These are phyloP conservation scores for Saccopteryx leptura DNA, from an alignment of 2,113 vertebrate genomes.

Conservation along the genomic window DNA sequence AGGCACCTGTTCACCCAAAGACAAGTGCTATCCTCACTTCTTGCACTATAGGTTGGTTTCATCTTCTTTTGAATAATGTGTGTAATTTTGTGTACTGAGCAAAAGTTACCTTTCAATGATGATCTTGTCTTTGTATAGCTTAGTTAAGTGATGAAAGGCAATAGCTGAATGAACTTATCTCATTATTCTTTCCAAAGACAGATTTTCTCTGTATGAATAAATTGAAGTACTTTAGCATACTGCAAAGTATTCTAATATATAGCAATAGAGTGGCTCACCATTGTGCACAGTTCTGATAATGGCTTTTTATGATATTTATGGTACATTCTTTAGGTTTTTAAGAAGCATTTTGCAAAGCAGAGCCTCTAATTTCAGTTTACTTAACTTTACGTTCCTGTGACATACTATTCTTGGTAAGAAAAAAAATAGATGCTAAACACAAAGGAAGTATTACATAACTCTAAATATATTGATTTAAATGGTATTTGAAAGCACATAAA, in stretches of 20 bases:
- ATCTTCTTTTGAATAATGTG: not conserved
- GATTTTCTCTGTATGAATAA: not conserved
- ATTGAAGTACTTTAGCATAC: not conserved
- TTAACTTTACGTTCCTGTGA: not conserved
- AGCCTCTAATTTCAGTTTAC: not conserved
- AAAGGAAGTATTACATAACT: not conserved
- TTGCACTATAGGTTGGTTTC: not conserved
- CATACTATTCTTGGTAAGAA: not conserved
- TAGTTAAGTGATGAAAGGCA: not conserved
- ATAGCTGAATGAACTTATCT: not conserved
- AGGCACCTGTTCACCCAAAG: not conserved
- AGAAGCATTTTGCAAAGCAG: not conserved
- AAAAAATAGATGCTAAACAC: not conserved
- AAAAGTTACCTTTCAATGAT: not conserved
- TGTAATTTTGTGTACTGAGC: not conserved
- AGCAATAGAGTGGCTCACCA: not conserved
- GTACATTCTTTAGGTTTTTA: not conserved
- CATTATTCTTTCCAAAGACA: not conserved
- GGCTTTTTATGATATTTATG: not conserved
- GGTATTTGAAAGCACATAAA: not conserved
- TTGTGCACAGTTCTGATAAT: not conserved
- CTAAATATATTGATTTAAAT: not conserved
- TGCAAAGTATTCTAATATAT: not conserved
- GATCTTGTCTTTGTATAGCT: not conserved
- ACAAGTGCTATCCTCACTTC: not conserved